Base-by-base conservation (phyloP, 2,797 vertebrate species). In the Cebuella pygmaea region DNA sequence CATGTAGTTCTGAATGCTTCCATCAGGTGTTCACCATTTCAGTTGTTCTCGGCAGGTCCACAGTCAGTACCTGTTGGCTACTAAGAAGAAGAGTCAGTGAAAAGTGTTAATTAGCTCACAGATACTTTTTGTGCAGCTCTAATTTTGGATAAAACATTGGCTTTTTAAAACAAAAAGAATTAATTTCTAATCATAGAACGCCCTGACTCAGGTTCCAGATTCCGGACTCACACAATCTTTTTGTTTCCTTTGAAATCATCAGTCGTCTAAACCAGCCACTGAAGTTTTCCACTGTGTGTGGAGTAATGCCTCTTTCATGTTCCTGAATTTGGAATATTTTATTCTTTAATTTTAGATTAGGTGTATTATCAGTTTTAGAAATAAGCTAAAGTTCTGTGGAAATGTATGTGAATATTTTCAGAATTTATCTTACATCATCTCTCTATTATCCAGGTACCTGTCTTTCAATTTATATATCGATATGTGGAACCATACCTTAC, bases 121-220 rank as follows among this genome's bases (percentile, higher is more conserved):
- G 92, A 88, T 95, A 97, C 89, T 88, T 96, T 98, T 97, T 97
- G 36, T n/a, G 80, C 96, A 96, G 75, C 90, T 98, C 92, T 98
- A 97, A 98, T 98, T 98, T 98, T 97, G 94, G 96, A 92, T 97
- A 95, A 98, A 98, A 86, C 88, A 96, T 88, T 98, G 93, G 78
- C 92, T 98, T 98, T 95, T 97, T 97, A 97, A 94, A 91, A 98
- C 97, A 95, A 98, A 79, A 96, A 95, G 96, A 94, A 98, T 90
- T 98, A 97, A 98, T 98, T 98, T 98, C 97, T 98, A 98, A 98
- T 97, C 93, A 76, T 64, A 91, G 86, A 96, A 97, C 97, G 93
- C 55, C 93, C 90, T 98, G 97, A 97, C 97, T 97, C 57, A 95
- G 85, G 92, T 97, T 96, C 96, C 98, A 89, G 46, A 97, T 96